Conservation (phyloP, 1,140 invertebrate species). For the Anastrepha ludens region DNA sequence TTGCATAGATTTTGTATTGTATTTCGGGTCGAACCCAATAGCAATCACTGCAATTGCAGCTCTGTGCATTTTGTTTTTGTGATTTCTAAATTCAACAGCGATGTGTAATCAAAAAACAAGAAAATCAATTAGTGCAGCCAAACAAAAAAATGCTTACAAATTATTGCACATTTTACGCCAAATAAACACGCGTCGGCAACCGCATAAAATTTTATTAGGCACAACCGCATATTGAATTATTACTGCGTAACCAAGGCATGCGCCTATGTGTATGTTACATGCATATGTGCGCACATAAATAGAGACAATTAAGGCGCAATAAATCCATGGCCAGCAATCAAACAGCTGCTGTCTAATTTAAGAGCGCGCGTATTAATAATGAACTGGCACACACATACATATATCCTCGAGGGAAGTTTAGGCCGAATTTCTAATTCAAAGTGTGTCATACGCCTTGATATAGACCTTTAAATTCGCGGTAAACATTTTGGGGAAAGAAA, state of each 20-base stretch:
- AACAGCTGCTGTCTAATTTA: not conserved
- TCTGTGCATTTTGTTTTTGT: not conserved
- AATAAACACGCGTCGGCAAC: not conserved
- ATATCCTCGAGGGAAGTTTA: no score
- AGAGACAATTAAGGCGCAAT: not conserved
- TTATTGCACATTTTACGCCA: not conserved
- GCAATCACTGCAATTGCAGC: no score
- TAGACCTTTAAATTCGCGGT: no score
- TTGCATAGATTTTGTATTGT: no score
- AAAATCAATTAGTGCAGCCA: no score
- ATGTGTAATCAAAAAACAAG: not conserved
- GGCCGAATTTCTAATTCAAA: no score
- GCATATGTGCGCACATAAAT: not conserved
- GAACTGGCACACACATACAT: no score
- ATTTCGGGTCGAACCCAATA: no score
- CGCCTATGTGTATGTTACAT: constrained; percentile 3
- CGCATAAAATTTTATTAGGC: constrained; percentile 7
- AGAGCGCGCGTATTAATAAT: no score
- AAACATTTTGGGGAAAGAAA: no score
- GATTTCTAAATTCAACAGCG: no score
- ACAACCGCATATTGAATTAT: constrained; percentile 40
- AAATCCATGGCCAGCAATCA: not conserved
- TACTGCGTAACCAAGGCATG: not conserved
- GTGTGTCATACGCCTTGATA: no score
- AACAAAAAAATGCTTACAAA: not conserved